Percentiles rank a stretch among this genome's conserved stretches.
These are phyloP conservation scores for Ochotona curzoniae DNA, from an alignment of 2,113 vertebrate genomes.

Conservation along the genomic window DNA sequence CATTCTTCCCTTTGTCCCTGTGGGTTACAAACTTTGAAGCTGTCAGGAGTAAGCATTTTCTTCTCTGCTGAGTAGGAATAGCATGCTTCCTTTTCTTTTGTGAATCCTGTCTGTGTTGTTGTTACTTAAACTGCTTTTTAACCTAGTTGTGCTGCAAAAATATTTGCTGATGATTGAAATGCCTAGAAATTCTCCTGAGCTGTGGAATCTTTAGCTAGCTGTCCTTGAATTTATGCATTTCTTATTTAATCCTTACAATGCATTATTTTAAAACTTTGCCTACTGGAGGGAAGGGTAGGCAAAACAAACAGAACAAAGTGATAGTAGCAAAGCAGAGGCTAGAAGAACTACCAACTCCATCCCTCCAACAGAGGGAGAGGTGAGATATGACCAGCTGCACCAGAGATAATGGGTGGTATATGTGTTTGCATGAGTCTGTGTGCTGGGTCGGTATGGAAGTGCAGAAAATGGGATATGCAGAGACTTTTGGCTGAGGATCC, in stretches of 20 bases:
- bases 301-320: not conserved
- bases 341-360: not conserved
- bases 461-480: not conserved
- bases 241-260: not conserved
- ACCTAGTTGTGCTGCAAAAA: not conserved
- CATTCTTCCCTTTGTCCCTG: not conserved
- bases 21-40: not conserved
- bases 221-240: not conserved
- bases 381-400: not conserved
- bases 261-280: not conserved
- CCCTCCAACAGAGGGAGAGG: not conserved
- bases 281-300: not conserved
- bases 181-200: not conserved
- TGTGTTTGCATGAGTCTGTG: fast-evolving
- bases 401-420: fast-evolving
- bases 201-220: not conserved
- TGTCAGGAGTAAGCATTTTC: not conserved
- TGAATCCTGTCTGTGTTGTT: not conserved
- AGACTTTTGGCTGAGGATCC: not conserved
- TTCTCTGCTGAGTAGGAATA: not conserved
- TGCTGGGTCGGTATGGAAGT: not conserved
- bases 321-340: not conserved
- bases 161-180: constrained; percentile 29
- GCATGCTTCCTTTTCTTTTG: not conserved
- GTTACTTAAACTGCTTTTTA: constrained; percentile 24